phyloP scores from a whole-genome alignment of 2,888 invertebrate species.

The Amaurobius ferox region DNA sequence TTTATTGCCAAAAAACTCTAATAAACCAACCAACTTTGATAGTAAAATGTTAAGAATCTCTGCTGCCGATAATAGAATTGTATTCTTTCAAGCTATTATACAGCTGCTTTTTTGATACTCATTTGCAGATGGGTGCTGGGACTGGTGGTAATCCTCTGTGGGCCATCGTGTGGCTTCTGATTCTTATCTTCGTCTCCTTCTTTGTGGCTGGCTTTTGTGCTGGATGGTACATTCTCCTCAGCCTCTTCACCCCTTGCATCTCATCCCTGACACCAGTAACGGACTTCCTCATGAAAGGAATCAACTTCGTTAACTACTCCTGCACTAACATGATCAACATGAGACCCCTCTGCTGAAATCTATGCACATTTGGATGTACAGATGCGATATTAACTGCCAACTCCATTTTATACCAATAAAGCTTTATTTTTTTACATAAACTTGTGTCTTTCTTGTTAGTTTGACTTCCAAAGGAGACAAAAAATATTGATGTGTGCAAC shows the following conservation, averaged over 20 bases:
- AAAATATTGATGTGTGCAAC: no score
- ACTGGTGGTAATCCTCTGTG: constrained; percentile 69
- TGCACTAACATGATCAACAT: constrained; percentile 77
- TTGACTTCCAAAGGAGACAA: no score
- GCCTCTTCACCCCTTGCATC: constrained; percentile 77
- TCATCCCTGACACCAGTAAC: constrained; percentile 72
- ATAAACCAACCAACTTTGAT: no score
- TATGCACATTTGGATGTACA: no score
- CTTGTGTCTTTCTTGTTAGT: no score
- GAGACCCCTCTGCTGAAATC: constrained; percentile 42
- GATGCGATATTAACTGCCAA: no score
- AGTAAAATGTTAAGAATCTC: no score
- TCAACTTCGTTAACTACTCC: constrained; percentile 77
- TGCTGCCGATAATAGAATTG: no score
- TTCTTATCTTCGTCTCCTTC: constrained; percentile 77
- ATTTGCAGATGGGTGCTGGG: constrained; percentile 68
- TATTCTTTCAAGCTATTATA: no score
- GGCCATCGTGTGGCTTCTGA: constrained; percentile 76
- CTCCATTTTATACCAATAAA: no score
- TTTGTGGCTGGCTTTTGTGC: constrained; percentile 77
- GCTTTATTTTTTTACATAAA: no score
- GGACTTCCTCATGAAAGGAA: constrained; percentile 77
- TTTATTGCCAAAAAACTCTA: no score
- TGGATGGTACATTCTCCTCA: constrained; percentile 76
- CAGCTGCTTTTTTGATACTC: not conserved